These are phyloP conservation scores for Pocillopora damicornis DNA, from an alignment of 64 coral and sea anemone species.

Conservation along the genomic window DNA sequence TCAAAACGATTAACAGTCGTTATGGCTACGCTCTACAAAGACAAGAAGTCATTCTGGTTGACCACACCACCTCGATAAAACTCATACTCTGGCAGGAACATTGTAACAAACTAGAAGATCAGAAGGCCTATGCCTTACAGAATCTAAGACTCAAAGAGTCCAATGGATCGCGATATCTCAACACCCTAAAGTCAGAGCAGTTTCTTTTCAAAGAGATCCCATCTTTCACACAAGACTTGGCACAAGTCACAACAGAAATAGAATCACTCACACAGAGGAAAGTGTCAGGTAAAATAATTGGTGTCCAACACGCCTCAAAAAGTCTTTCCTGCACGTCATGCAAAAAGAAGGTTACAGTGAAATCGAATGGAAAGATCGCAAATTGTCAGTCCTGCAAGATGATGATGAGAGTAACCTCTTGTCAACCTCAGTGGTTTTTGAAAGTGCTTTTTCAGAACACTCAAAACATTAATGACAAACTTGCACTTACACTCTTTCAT, in stretches of 20 bases:
- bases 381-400: slow-evolving; percentile 42
- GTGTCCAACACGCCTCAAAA: slow-evolving; percentile 27
- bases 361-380: slow-evolving; percentile 31
- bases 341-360: slow-evolving; percentile 40
- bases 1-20: slow-evolving; percentile 24
- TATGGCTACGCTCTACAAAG: slow-evolving; percentile 25
- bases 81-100: slow-evolving; percentile 15
- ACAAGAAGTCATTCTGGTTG: not conserved
- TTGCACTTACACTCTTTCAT: slow-evolving; percentile 33
- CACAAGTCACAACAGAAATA: slow-evolving; percentile 44
- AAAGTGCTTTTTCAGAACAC: slow-evolving; percentile 36
- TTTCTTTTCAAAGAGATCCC: slow-evolving; percentile 32
- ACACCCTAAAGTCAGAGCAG: slow-evolving; percentile 45
- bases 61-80: slow-evolving; percentile 31
- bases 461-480: slow-evolving; percentile 8
- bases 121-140: slow-evolving; percentile 27
- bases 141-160: slow-evolving; percentile 35
- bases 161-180: slow-evolving; percentile 37
- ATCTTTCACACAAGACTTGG: slow-evolving; percentile 42
- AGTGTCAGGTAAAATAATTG: slow-evolving; percentile 34
- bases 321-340: slow-evolving; percentile 36
- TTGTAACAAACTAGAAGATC: slow-evolving; percentile 32
- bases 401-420: slow-evolving; percentile 38
- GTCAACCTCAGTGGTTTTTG: slow-evolving; percentile 33
- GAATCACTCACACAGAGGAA: slow-evolving; percentile 36